These are phyloP conservation scores for Ditylenchus dipsaci DNA, from an alignment of 1,140 invertebrate species.

Conservation along the genomic window DNA sequence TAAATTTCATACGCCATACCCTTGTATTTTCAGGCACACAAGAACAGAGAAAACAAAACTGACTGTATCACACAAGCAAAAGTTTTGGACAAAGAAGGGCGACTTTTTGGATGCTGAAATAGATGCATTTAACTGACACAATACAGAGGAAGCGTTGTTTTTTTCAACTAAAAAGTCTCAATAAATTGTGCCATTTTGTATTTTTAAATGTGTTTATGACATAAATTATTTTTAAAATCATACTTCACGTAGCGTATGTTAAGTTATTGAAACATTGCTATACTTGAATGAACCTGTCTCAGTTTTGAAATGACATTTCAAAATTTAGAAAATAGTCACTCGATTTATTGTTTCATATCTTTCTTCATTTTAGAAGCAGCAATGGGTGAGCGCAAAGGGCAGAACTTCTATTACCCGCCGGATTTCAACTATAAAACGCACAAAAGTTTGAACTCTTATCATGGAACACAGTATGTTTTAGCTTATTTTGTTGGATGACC, in stretches of 20 bases:
- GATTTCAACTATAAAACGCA: conserved; percentile 91
- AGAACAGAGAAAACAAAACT: conserved; percentile 34
- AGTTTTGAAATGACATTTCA: too few relatives aligned
- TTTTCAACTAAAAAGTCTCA: too few relatives aligned
- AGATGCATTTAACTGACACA: conserved; percentile 22
- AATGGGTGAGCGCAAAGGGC: conserved; percentile 86
- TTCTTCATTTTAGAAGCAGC: background rate
- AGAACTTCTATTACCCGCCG: conserved; percentile 81
- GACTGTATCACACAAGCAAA: background rate
- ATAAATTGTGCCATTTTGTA: conserved; percentile 4
- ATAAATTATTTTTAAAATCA: too few relatives aligned
- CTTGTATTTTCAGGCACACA: conserved; percentile 26
- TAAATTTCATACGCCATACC: background rate
- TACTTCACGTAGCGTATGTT: too few relatives aligned
- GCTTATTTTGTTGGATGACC: too few relatives aligned
- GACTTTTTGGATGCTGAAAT: conserved; percentile 10
- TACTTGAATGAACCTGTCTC: too few relatives aligned
- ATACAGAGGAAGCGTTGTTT: too few relatives aligned
- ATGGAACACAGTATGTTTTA: conserved; percentile 72
- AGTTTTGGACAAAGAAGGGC: conserved; percentile 19
- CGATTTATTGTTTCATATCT: background rate
- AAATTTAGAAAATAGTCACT: too few relatives aligned
- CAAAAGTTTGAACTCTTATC: conserved; percentile 77
- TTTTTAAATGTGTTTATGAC: too few relatives aligned
- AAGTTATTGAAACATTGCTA: background rate